These are phyloP conservation scores for Rhinogobio ventralis DNA, from an alignment of 2,797 vertebrate species.

Conservation along the genomic window DNA sequence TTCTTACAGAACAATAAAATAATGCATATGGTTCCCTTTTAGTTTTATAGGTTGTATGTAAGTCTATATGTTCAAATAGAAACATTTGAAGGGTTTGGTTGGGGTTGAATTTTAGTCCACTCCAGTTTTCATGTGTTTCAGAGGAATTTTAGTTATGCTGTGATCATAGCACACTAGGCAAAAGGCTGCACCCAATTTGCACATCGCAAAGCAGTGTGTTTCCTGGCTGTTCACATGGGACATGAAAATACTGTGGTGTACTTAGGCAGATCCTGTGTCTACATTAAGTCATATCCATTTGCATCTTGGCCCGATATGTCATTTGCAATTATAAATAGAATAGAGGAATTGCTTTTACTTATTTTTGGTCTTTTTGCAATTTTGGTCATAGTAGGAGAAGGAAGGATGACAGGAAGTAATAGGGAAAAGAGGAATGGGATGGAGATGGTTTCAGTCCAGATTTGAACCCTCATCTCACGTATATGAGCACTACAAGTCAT, in stretches of 20 bases:
- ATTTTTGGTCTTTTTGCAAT: not conserved
- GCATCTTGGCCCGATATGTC: not conserved
- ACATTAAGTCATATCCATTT: not conserved
- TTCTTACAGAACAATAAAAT: not conserved
- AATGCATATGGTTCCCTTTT: not conserved
- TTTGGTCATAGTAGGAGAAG: not conserved
- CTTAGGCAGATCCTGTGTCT: conserved; percentile 4
- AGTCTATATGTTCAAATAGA: not conserved
- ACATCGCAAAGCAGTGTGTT: conserved; percentile 33
- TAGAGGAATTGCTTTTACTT: not conserved
- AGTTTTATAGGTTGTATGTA: conserved; percentile 2
- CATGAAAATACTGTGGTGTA: conserved; percentile 22
- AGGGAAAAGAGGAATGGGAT: not conserved
- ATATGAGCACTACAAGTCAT: not conserved
- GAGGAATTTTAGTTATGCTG: not conserved
- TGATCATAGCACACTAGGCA: not conserved
- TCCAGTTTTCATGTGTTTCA: not conserved
- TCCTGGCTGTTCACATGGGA: conserved; percentile 12
- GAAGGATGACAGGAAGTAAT: not conserved
- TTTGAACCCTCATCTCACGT: not conserved
- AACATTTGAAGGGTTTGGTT: conserved; percentile 11
- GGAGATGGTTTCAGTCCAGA: not conserved
- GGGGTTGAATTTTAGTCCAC: not conserved
- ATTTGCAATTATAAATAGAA: not conserved
- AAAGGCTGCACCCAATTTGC: conserved; percentile 10